phyloP scores from a whole-genome alignment of 2,888 invertebrate species.

The Crossocerus cetratus region DNA sequence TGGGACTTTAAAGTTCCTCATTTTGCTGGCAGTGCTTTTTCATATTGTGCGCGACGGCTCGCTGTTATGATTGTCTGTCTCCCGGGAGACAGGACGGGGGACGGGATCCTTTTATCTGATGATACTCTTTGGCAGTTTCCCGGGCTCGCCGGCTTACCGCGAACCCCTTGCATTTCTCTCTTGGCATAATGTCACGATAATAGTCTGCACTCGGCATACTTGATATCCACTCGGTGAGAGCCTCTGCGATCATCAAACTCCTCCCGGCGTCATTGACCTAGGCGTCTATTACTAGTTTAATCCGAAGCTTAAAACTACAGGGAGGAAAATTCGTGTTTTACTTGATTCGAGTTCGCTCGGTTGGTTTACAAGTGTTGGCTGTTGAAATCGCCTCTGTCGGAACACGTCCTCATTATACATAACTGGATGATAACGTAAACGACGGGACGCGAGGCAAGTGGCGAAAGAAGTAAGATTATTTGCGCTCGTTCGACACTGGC shows the following conservation, averaged over 20 bases:
- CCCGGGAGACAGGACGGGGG: neutral
- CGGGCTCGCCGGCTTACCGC: neutral
- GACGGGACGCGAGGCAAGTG: neutral
- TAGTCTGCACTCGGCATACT: neutral
- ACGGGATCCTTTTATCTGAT: neutral
- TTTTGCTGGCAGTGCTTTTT: neutral
- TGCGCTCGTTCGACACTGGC: slow-evolving; percentile 12
- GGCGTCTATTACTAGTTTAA: neutral
- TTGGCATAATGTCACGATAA: slow-evolving; percentile 1
- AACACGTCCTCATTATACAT: no score
- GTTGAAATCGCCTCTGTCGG: no score
- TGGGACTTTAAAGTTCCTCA: neutral
- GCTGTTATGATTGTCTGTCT: neutral
- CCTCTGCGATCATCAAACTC: no score
- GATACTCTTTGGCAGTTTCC: neutral
- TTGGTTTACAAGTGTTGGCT: no score
- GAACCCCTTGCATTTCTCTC: neutral
- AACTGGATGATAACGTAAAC: neutral
- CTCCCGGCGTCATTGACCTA: no score
- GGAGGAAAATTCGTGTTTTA: neutral
- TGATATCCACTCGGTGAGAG: no score
- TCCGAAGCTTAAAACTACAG: neutral
- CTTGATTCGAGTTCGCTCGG: neutral
- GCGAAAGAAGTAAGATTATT: slow-evolving; percentile 14
- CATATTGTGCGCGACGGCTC: neutral